Conservation (phyloP, 2,113 vertebrate genomes). For the Tupaia chinensis region DNA sequence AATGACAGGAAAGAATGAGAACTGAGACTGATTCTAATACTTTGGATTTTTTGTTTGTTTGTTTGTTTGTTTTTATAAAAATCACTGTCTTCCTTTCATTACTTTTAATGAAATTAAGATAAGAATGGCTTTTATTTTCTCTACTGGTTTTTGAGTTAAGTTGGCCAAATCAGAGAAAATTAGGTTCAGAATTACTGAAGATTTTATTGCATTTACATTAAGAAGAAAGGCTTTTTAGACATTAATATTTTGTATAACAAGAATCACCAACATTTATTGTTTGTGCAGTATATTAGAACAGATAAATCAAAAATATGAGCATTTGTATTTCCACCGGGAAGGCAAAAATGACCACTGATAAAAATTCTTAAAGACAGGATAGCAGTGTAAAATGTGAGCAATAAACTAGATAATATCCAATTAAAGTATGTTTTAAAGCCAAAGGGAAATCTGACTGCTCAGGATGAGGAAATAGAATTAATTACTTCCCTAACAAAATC, state of each 20-base stretch:
- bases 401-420: not conserved
- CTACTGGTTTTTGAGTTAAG: not conserved
- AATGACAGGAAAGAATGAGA: not conserved
- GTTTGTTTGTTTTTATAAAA: not conserved
- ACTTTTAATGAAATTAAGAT: not conserved
- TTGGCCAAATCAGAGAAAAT: not conserved
- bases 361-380: not conserved
- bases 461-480: not conserved
- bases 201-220: not conserved
- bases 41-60: not conserved
- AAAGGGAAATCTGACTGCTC: not conserved
- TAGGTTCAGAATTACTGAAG: not conserved
- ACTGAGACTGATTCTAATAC: not conserved
- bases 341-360: not conserved
- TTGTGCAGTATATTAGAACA: not conserved
- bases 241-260: not conserved
- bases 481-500: not conserved
- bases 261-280: not conserved
- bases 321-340: not conserved
- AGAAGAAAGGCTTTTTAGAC: not conserved
- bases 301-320: slow-evolving; percentile 5
- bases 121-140: not conserved
- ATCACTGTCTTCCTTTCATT: not conserved
- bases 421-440: slow-evolving; percentile 26
- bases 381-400: slow-evolving; percentile 36